A percentile compares a stretch with the other conserved stretches of the same genome.
Evolutionary conservation across 2,888 invertebrate species (phyloP).

Genomic region (Tupiocoris notatus): DNA sequence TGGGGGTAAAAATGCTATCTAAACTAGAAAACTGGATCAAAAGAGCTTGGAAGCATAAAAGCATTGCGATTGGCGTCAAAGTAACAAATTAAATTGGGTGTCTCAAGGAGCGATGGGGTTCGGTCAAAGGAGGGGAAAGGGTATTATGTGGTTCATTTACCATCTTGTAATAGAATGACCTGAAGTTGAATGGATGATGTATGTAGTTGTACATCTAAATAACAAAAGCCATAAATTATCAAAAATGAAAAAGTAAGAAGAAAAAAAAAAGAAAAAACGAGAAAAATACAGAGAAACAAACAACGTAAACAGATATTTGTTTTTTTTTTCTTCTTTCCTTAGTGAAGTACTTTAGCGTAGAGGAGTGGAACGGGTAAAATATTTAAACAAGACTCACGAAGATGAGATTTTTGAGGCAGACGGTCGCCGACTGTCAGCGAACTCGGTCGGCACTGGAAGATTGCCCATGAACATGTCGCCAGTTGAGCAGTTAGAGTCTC

Average conservation of each 20-base stretch:
- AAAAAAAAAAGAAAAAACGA: constrained; percentile 19
- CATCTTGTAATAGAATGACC: constrained; percentile 42
- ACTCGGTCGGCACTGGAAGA: constrained; percentile 76
- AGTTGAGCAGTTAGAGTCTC: constrained; percentile 54
- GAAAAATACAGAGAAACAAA: too few relatives aligned
- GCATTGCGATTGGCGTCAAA: constrained; percentile 13
- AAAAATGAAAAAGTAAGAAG: constrained; percentile 32
- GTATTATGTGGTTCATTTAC: constrained; percentile 41
- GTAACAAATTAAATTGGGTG: background rate
- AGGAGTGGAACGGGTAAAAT: background rate
- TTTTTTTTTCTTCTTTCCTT: constrained; percentile 6
- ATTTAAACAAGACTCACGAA: constrained; percentile 15
- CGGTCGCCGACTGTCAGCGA: constrained; percentile 63
- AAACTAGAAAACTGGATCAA: background rate
- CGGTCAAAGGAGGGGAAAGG: constrained; percentile 19
- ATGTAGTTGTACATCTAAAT: constrained; percentile 42
- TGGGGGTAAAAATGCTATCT: background rate
- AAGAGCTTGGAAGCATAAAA: constrained; percentile 19
- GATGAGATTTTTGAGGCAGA: constrained; percentile 41
- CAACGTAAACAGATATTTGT: too few relatives aligned
- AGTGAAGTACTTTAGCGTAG: background rate
- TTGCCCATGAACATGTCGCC: constrained; percentile 53
- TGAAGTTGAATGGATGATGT: constrained; percentile 43
- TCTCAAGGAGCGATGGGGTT: background rate
- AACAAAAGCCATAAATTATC: constrained; percentile 39